Base-by-base conservation (phyloP, 2,888 invertebrate genomes). In the Sarcophaga subvicina region DNA sequence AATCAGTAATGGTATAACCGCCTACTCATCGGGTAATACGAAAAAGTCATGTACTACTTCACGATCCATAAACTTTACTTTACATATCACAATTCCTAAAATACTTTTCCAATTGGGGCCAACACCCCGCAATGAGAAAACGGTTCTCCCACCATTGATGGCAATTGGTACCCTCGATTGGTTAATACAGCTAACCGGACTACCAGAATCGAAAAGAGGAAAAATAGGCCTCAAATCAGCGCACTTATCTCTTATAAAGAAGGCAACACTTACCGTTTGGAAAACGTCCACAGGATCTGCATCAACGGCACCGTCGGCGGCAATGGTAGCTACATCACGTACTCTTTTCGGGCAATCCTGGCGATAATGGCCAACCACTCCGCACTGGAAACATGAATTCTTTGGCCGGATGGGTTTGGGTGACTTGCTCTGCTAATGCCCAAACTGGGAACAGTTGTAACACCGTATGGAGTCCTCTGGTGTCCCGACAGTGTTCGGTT, bases 321-420 rank as follows among this genome's bases (percentile, higher is more conserved):
- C 25, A 25, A 25, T 25, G 25, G 25, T 25, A 25, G 76, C 77
- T 3, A 27, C 77, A 54, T 12, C 22, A 10, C 63, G 45, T 4
- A 27, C 25, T 59, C 69, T 76, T 20, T 75, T 82, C 11, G 70
- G 82, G 17, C 83, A 78, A 17, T 67, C 17, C 14, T 77, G 66
- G 37, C 71, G 72, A 37, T 66, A 71, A 47, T 80, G 70, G n/a
- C 76, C 84, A 22, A 80, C 47, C 14, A 54, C 63, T 10, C 49
- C 60, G 47, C 83, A 84, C 1, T 47, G 37, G 70, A 84, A 84
- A 25, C 80, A 80, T 4, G 84, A 84, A 49, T 77, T 71, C 0
- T 10, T 49, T 25, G 25, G 25, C 25, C 25, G 25, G 2, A 4
- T 25, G 25, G 25, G 27, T 6, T 27, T 27, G 27, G 27, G 69